Evolutionary conservation across 2,113 vertebrate species (phyloP).

Genomic region (Carlito syrichta): DNA sequence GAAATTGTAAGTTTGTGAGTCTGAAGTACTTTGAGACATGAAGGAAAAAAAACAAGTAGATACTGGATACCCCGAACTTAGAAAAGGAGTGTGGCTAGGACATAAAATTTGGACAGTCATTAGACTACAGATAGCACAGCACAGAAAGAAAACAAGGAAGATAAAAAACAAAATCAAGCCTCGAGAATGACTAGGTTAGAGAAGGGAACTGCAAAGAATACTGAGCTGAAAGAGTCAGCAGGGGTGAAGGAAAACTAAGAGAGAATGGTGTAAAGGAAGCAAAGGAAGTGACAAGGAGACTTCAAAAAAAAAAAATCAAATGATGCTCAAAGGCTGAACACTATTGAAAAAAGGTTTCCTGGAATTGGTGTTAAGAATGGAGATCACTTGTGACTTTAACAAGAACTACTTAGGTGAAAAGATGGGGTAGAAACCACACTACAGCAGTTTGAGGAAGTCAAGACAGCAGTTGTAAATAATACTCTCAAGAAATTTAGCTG

Average conservation of each 20-base stretch:
- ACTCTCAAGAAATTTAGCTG: neutral
- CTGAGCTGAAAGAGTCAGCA: neutral
- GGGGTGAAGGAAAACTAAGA: neutral
- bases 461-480: neutral
- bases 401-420: neutral
- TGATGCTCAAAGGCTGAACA: neutral
- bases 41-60: neutral
- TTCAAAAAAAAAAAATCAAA: constrained; percentile 23
- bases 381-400: neutral
- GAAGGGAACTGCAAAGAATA: neutral
- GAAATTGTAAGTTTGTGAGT: neutral
- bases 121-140: neutral
- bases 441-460: neutral
- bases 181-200: neutral
- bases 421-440: neutral
- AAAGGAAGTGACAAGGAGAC: neutral
- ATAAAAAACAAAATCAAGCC: neutral
- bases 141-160: neutral
- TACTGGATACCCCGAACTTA: neutral
- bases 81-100: neutral
- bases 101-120: neutral
- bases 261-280: too few species aligned
- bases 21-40: neutral
- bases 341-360: neutral
- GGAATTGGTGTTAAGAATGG: neutral